phyloP scores from a whole-genome alignment of 2,797 vertebrate genomes.

The Sebastes elongatus region DNA sequence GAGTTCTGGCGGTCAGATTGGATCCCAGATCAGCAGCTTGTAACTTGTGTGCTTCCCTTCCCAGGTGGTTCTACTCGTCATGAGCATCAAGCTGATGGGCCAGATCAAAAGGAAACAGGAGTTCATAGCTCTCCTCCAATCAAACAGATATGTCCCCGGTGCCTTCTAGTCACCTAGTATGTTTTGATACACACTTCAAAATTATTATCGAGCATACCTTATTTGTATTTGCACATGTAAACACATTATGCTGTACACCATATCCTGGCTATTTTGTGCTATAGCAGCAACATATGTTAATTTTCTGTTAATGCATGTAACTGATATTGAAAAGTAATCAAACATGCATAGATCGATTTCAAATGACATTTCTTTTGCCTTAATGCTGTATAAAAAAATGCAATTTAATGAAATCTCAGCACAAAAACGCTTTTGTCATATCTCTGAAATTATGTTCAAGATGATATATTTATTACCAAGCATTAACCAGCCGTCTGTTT shows the following conservation, averaged over 20 bases:
- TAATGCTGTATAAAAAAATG: conserved; percentile 58
- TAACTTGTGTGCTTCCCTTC: not conserved
- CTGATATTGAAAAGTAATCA: conserved; percentile 50
- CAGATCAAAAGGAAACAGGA: conserved; percentile 77
- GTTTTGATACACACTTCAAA: conserved; percentile 45
- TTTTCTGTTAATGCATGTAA: conserved; percentile 68
- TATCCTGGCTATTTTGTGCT: conserved; percentile 58
- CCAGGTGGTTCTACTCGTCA: conserved; percentile 71
- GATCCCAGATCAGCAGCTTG: not conserved
- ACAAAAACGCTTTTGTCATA: conserved; percentile 15
- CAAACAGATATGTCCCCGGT: conserved; percentile 77
- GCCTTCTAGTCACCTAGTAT: conserved; percentile 66
- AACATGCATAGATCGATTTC: conserved; percentile 58
- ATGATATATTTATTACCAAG: conserved; percentile 6
- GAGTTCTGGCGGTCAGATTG: not conserved
- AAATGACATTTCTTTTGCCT: conserved; percentile 23
- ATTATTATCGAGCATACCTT: conserved; percentile 32
- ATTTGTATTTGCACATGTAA: conserved; percentile 72
- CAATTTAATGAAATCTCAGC: conserved; percentile 35
- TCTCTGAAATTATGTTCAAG: conserved; percentile 1
- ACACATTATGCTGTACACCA: conserved; percentile 60
- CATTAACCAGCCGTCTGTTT: conserved; percentile 17
- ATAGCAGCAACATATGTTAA: conserved; percentile 47
- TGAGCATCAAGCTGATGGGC: conserved; percentile 79
- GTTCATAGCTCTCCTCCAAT: conserved; percentile 75